A percentile compares a stretch with the other conserved stretches of the same genome.
phyloP scores from a whole-genome alignment of 2,797 vertebrate species.

The Fringilla coelebs region DNA sequence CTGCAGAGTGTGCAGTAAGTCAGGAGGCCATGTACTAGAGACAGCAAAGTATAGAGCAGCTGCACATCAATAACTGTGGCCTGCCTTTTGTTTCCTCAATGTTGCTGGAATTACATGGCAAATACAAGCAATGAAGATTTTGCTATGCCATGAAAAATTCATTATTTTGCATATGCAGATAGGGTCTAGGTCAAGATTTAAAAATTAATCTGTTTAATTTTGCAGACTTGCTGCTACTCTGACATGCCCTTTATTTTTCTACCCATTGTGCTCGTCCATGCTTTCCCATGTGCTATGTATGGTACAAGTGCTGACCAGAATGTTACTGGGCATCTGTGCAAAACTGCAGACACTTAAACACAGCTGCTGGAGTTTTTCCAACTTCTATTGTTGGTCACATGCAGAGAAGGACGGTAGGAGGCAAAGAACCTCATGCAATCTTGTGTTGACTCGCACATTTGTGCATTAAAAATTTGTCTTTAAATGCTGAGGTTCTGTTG shows the following conservation, averaged over 20 bases:
- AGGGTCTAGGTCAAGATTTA: background rate
- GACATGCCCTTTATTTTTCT: background rate
- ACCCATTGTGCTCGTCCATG: background rate
- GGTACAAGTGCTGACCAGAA: background rate
- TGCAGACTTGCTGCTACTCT: background rate
- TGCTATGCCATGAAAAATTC: background rate
- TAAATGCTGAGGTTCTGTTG: background rate
- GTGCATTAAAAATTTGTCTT: background rate
- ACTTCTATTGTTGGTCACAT: background rate
- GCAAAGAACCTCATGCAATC: background rate
- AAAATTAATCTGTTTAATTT: background rate
- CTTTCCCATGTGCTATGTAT: background rate
- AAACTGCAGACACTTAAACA: background rate
- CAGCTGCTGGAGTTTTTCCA: conserved; percentile 35
- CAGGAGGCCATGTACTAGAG: background rate
- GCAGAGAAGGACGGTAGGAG: background rate
- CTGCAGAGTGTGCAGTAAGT: background rate
- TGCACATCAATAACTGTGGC: background rate
- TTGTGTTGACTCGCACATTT: background rate
- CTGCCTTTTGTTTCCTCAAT: background rate
- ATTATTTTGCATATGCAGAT: background rate
- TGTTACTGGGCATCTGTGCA: background rate
- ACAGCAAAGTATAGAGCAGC: background rate
- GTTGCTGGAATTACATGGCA: background rate
- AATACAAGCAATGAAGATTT: background rate